Percentiles rank a stretch among this genome's conserved stretches.
These are phyloP conservation scores for Solenopsis fugax DNA, from an alignment of 1,140 invertebrate species.

Conservation along the genomic window DNA sequence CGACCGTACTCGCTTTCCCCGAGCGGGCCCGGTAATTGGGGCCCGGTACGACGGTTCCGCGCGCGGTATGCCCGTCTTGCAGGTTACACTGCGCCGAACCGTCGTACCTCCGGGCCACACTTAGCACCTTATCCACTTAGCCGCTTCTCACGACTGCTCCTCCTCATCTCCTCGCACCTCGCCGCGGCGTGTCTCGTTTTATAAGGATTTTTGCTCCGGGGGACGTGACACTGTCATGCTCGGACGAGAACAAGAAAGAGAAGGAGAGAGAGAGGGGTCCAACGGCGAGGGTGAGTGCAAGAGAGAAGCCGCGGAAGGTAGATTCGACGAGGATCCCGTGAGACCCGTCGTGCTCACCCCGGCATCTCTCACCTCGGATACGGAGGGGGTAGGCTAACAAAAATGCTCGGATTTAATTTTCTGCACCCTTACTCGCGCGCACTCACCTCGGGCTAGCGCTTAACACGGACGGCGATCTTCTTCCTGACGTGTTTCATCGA, in stretches of 20 bases:
- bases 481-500: not conserved
- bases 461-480: constrained; percentile 44
- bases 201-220: constrained; percentile 83
- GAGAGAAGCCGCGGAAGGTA: constrained; percentile 50
- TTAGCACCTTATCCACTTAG: constrained; percentile 86
- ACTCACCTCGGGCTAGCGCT: constrained; percentile 73
- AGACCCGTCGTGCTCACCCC: constrained; percentile 75
- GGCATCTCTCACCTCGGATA: constrained; percentile 75
- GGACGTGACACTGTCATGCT: constrained; percentile 85
- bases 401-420: constrained; percentile 84
- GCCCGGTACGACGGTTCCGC: constrained; percentile 61
- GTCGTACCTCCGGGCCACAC: constrained; percentile 80
- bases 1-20: constrained; percentile 64
- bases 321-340: constrained; percentile 70
- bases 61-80: constrained; percentile 57
- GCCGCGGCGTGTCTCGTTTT: constrained; percentile 83
- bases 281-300: constrained; percentile 47
- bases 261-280: constrained; percentile 30
- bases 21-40: constrained; percentile 72
- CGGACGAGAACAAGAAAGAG: constrained; percentile 66
- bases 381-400: constrained; percentile 68
- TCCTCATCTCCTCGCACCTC: constrained; percentile 79
- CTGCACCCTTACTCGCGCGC: constrained; percentile 77
- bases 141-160: constrained; percentile 83
- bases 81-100: constrained; percentile 70